Evolutionary conservation across 2,113 vertebrate genomes (phyloP).

Genomic region (Laterallus jamaicensis): DNA sequence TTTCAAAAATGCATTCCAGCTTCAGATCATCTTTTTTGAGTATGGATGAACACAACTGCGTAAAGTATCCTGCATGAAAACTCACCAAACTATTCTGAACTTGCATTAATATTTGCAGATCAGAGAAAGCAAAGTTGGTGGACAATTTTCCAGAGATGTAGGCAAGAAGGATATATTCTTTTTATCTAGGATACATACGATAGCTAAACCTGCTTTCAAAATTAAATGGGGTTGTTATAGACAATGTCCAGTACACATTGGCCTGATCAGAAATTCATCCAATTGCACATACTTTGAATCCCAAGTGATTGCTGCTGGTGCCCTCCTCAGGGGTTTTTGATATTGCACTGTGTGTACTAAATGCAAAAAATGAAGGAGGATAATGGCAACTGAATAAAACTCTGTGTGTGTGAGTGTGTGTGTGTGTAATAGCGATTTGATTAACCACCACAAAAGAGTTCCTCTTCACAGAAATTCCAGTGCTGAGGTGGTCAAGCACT

Average conservation of each 20-base stretch:
- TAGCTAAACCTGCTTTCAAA: not conserved
- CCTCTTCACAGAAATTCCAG: not conserved
- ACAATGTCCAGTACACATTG: rapidly evolving
- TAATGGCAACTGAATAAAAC: not conserved
- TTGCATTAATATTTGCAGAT: not conserved
- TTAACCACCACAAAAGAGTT: not conserved
- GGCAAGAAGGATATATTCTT: not conserved
- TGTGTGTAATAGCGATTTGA: not conserved
- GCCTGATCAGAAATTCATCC: not conserved
- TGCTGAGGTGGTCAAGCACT: not conserved
- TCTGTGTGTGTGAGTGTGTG: not conserved
- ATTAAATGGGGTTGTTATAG: not conserved
- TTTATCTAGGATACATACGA: not conserved
- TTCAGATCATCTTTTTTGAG: not conserved
- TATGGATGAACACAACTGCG: not conserved
- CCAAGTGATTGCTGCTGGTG: constrained; percentile 55
- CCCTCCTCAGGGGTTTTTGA: constrained; percentile 56
- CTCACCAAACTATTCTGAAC: not conserved
- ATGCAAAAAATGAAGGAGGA: not conserved
- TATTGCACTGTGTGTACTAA: constrained; percentile 23
- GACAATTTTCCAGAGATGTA: not conserved
- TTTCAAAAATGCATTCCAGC: not conserved
- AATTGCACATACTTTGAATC: not conserved
- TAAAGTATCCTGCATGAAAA: not conserved
- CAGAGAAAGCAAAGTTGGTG: not conserved